Base-by-base conservation (phyloP, 2,888 invertebrate species). In the Labia minor region DNA sequence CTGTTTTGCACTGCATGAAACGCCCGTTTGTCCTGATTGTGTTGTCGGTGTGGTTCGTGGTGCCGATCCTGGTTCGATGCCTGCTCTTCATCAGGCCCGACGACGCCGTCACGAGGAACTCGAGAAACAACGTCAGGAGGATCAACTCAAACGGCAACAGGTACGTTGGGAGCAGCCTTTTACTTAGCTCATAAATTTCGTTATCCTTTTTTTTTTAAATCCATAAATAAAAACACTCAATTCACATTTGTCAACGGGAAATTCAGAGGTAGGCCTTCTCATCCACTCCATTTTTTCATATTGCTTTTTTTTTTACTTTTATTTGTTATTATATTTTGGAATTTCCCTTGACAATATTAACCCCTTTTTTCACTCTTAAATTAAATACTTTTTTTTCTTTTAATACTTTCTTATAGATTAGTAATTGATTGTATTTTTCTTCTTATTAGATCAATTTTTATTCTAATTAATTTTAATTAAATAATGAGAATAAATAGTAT, bases 101-200 rank as follows among this genome's bases (percentile, higher is more conserved):
- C 85, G 88, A 78, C 88, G 87, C 79, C 87, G 89, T 70, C 90
- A 92, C 76, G 92, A 92, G 80, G 91, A 92, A 77, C 77, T 88
- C 74, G 92, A 92, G 78, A 89, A 88, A 75, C 87, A 88, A 76
- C 88, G 87, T 76, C 85, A 88, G 71, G 91, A 92, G 79, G 92
- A 92, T 71, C 89, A 91, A 74, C 83, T 87, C 72, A 86, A 91
- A 74, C 89, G 89, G 77, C 90, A 90, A 78, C 92, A 93, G 90
- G 92, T 92, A 79, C 49, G 49, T 49, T 16, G 14, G n/a, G 14
- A 11, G 14, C 14, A n/a, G n/a, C 72, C 71, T 70, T 49, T 49
- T 16, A 8, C n/a, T 49, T 19, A 19, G 21, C 61, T 64, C 61
- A 10, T 49, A 11, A n/a, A 11, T 49, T 14, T 10, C 4, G 14